A percentile compares a stretch with the other conserved stretches of the same genome.
These are phyloP conservation scores for Clarias fuscus DNA, from an alignment of 2,797 vertebrate species.

Conservation along the genomic window DNA sequence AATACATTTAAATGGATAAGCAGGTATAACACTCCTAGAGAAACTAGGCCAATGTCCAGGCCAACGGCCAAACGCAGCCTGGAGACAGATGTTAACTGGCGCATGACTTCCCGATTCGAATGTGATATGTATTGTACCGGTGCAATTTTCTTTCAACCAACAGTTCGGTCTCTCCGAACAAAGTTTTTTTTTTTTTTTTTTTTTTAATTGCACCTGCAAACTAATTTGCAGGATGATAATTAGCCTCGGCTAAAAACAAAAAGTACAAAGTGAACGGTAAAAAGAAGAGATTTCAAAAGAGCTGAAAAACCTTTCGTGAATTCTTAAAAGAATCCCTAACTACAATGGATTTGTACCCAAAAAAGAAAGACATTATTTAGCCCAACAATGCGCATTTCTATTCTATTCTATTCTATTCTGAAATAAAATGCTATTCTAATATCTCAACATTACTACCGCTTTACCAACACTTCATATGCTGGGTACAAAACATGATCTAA, in stretches of 20 bases:
- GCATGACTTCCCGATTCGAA: not conserved
- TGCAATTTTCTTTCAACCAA: not conserved
- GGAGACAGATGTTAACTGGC: not conserved
- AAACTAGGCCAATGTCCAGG: not conserved
- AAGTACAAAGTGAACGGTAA: not conserved
- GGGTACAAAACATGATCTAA: not conserved
- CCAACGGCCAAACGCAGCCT: not conserved
- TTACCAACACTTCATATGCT: not conserved
- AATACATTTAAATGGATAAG: constrained; percentile 27
- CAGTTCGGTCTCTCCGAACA: not conserved
- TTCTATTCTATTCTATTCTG: too few relatives aligned
- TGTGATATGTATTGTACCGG: not conserved
- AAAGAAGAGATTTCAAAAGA: not conserved
- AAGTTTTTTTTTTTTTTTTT: not conserved
- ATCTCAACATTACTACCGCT: not conserved
- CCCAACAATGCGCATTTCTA: too few relatives aligned
- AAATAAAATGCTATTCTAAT: not conserved
- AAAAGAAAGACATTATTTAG: not conserved
- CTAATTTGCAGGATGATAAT: not conserved
- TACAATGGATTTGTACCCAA: not conserved
- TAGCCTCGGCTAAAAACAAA: not conserved
- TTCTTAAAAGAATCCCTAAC: not conserved
- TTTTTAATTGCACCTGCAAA: not conserved
- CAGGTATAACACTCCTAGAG: not conserved
- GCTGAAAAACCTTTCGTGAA: not conserved